A percentile compares a stretch with the other conserved stretches of the same genome.
Evolutionary conservation across 2,797 vertebrate species (phyloP).

Genomic region (Peromyscus attwateri): DNA sequence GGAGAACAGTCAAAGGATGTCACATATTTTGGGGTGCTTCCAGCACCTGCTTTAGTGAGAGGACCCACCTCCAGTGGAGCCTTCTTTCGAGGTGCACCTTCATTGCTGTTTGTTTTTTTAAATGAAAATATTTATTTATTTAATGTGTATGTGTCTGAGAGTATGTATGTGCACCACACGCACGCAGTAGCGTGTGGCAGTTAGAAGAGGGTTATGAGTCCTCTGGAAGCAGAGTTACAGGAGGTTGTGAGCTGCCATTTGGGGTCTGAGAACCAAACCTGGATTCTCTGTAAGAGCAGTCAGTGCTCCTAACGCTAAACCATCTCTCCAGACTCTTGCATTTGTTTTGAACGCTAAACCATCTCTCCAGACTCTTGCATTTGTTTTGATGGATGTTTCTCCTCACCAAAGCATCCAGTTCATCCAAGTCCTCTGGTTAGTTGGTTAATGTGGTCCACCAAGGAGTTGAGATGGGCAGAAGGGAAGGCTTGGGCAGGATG

Average conservation of each 20-base stretch:
- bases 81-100: not conserved
- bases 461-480: not conserved
- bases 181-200: not conserved
- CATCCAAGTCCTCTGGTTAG: not conserved
- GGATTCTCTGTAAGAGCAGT: not conserved
- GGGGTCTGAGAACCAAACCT: not conserved
- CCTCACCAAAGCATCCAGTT: not conserved
- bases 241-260: not conserved
- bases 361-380: not conserved
- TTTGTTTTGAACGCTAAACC: not conserved
- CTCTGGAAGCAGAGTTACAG: not conserved
- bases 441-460: not conserved
- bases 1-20: not conserved
- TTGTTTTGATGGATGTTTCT: not conserved
- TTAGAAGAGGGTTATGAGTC: not conserved
- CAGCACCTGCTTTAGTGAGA: not conserved
- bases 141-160: not conserved
- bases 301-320: not conserved
- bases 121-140: not conserved
- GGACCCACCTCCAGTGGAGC: not conserved
- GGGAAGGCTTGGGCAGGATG: not conserved
- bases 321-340: not conserved
- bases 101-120: not conserved
- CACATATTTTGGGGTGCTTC: not conserved
- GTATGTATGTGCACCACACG: not conserved